Conservation (phyloP, 2,113 vertebrate genomes). For the Pachycephala philippinensis region DNA sequence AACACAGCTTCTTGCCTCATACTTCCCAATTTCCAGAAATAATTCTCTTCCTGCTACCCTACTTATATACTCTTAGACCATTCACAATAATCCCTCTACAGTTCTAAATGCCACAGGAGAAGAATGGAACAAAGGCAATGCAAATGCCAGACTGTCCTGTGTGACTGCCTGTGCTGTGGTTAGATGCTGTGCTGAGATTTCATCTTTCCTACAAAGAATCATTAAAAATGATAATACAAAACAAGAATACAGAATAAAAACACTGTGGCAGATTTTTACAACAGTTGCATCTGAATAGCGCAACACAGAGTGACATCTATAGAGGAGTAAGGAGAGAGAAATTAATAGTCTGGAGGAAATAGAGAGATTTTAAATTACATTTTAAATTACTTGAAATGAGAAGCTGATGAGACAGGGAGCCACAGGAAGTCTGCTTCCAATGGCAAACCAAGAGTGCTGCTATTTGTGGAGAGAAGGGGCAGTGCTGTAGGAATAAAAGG, state of each 20-base stretch:
- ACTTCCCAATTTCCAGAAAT: conserved; percentile 39
- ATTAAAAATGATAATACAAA: conserved; percentile 44
- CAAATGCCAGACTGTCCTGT: conserved; percentile 51
- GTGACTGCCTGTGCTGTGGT: conserved; percentile 33
- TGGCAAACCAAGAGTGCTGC: conserved; percentile 62
- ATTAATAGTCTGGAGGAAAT: conserved; percentile 64
- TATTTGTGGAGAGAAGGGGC: conserved; percentile 62
- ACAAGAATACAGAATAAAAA: conserved; percentile 19
- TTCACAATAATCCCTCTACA: conserved; percentile 33
- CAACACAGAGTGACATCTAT: conserved; percentile 34
- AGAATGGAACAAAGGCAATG: conserved; percentile 59
- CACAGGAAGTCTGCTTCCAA: conserved; percentile 57
- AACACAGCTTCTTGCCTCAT: background rate
- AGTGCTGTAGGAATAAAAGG: conserved; percentile 36
- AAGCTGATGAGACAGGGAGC: conserved; percentile 62
- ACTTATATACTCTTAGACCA: conserved; percentile 20
- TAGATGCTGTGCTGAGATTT: conserved; percentile 43
- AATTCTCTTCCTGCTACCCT: conserved; percentile 34
- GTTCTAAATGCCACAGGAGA: conserved; percentile 37
- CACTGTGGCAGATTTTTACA: conserved; percentile 15
- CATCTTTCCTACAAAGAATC: conserved; percentile 30
- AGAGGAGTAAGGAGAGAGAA: conserved; percentile 47
- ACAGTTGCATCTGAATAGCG: background rate
- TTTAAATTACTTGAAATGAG: conserved; percentile 67
- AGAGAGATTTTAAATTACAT: conserved; percentile 63